Evolutionary conservation across 2,888 invertebrate species (phyloP).

Genomic region (Caenorhabditis afra): DNA sequence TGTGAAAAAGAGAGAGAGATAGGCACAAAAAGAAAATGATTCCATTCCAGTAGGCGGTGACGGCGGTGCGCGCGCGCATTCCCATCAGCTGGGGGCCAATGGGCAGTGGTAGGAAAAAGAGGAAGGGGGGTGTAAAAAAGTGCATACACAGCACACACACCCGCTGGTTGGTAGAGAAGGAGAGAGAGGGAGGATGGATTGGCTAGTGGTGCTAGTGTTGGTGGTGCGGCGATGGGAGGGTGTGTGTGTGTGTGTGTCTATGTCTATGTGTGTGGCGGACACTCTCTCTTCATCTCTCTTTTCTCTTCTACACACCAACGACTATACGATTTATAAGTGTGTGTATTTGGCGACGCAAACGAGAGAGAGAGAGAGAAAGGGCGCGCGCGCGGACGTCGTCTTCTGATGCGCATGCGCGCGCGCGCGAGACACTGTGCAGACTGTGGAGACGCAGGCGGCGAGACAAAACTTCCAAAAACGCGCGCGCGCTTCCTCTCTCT

Average conservation of each 20-base stretch:
- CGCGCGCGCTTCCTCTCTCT: conserved; percentile 14
- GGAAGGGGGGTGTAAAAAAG: conserved; percentile 28
- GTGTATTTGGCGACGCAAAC: conserved; percentile 40
- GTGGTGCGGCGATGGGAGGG: neutral
- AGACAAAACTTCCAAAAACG: conserved; percentile 1
- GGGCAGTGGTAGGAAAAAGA: neutral
- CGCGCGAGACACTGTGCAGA: neutral
- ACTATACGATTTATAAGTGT: conserved; percentile 63
- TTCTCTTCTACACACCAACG: conserved; percentile 37
- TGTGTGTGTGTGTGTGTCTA: conserved; percentile 17
- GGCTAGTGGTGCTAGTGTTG: neutral
- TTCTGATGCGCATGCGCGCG: conserved; percentile 8
- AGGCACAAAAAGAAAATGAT: no score
- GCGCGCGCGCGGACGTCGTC: conserved; percentile 25
- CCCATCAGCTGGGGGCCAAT: neutral
- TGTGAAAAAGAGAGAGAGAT: no score
- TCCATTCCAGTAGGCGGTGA: no score
- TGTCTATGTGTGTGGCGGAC: conserved; percentile 16
- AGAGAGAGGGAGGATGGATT: neutral
- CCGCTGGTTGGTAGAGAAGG: neutral
- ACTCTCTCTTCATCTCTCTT: neutral
- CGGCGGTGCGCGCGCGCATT: no score
- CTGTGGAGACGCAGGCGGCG: conserved; percentile 23
- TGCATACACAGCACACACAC: conserved; percentile 1
- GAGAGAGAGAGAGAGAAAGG: conserved; percentile 16